Conservation (phyloP, 2,113 vertebrate species). For the Oriolus oriolus region DNA sequence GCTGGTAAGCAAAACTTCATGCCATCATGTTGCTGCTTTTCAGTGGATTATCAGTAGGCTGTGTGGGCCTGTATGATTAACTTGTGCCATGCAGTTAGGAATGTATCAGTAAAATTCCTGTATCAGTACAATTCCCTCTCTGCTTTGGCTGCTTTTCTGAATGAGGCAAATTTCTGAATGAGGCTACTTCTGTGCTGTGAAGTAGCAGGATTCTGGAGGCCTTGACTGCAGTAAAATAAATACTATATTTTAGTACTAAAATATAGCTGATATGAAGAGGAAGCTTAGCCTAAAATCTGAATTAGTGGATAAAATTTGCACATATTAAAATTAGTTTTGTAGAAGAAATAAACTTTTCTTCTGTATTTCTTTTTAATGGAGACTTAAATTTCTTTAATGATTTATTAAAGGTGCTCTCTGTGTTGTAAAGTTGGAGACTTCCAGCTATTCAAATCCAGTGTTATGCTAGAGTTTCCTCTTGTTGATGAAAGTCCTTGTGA, state of each 20-base stretch:
- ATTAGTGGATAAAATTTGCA: neutral
- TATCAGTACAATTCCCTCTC: neutral
- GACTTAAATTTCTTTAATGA: neutral
- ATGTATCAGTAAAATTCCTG: neutral
- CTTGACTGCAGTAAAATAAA: neutral
- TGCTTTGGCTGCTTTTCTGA: neutral
- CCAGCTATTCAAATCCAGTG: neutral
- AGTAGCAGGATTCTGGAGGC: neutral
- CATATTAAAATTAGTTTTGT: neutral
- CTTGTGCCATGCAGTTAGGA: neutral
- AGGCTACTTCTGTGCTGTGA: neutral
- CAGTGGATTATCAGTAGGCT: neutral
- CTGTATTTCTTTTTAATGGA: neutral
- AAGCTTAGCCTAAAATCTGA: neutral
- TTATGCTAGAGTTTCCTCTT: neutral
- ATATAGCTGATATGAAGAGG: neutral
- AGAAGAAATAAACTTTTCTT: neutral
- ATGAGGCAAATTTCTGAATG: neutral
- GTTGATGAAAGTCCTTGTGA: neutral
- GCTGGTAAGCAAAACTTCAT: neutral
- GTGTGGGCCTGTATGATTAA: neutral
- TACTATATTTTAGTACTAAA: slow-evolving; percentile 9
- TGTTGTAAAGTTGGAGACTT: neutral
- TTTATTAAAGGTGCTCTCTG: neutral
- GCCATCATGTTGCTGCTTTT: neutral